These are phyloP conservation scores for Carollia perspicillata DNA, from an alignment of 2,113 vertebrate genomes.

Conservation along the genomic window DNA sequence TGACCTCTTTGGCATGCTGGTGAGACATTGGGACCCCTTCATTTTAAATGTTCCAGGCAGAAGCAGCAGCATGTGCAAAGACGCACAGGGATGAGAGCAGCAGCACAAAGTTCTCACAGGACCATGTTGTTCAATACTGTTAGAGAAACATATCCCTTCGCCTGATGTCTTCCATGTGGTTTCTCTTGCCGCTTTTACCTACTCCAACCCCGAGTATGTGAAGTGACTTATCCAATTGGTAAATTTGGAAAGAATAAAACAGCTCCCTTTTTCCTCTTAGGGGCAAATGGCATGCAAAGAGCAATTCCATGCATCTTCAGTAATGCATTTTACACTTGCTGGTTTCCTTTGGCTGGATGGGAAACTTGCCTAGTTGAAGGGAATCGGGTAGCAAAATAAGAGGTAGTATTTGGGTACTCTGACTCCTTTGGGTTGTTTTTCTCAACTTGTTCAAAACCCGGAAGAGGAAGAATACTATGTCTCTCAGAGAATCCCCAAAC, in stretches of 20 bases:
- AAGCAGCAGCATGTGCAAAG: neutral
- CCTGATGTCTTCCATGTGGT: neutral
- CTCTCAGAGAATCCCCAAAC: neutral
- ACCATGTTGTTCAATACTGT: neutral
- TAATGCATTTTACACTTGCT: neutral
- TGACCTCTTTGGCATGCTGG: neutral
- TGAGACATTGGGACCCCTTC: neutral
- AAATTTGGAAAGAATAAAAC: neutral
- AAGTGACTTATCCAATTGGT: neutral
- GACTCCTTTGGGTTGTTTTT: neutral
- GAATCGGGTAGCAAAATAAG: neutral
- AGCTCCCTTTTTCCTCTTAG: neutral
- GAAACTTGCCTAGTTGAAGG: neutral
- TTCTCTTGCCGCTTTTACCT: neutral
- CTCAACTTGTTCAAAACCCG: neutral
- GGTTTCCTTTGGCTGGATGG: neutral
- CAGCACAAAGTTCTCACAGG: neutral
- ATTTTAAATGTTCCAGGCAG: neutral
- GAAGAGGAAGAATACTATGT: neutral
- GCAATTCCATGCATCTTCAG: neutral
- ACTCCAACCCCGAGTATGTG: too few species aligned
- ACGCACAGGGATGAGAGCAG: neutral
- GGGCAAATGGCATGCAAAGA: neutral
- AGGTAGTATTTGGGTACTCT: neutral
- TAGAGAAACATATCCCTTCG: neutral